Conservation (phyloP, 53 echinoderm and acorn worm genomes). For the Echinometra lucunter region DNA sequence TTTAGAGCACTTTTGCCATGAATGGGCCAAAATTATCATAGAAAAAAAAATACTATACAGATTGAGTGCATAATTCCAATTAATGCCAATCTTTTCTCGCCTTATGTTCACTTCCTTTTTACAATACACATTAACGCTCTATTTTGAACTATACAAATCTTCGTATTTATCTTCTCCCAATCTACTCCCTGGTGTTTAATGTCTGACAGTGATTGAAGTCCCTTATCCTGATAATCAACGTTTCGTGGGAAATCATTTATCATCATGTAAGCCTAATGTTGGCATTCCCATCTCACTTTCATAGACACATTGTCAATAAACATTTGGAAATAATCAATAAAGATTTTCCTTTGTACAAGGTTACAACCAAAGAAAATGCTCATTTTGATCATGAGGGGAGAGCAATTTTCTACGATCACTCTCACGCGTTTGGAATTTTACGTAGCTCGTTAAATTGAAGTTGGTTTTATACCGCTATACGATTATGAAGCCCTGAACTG, state of each 20-base stretch:
- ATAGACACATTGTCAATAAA: neutral
- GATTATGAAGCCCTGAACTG: neutral
- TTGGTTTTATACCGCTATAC: neutral
- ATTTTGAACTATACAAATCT: neutral
- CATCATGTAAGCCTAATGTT: neutral
- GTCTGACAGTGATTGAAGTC: neutral
- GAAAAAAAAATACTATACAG: too few relatives aligned
- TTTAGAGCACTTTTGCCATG: too few relatives aligned
- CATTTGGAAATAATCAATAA: neutral
- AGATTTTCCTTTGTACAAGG: neutral
- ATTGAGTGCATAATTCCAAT: too few relatives aligned
- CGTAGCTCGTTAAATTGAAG: neutral
- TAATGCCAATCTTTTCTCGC: too few relatives aligned
- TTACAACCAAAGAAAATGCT: neutral
- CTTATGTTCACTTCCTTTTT: too few relatives aligned
- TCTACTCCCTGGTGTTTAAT: neutral
- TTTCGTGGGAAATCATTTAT: neutral
- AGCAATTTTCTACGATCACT: neutral
- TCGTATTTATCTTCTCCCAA: neutral
- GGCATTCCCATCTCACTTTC: neutral
- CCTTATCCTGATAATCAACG: neutral
- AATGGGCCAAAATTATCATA: too few relatives aligned
- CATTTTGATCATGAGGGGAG: neutral
- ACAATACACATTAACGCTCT: neutral
- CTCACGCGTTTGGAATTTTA: neutral